Evolutionary conservation across 2,113 vertebrate species (phyloP), one percentile per base, ranked within the genome.

Genomic region (Carlito syrichta): DNA sequence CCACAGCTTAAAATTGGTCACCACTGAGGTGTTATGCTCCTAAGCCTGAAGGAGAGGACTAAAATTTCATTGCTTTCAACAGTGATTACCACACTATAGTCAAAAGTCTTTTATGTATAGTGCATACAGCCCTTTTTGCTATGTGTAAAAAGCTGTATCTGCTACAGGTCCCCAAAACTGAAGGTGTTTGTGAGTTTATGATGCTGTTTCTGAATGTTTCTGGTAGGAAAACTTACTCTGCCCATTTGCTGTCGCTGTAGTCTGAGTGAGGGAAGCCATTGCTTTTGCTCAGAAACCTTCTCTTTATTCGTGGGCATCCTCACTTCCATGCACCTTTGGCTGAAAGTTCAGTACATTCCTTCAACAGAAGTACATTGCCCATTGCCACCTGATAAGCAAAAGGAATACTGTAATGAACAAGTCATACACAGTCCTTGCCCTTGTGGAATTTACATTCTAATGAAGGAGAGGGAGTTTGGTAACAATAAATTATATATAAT

Each of bases 401-500:
- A 66, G 92, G 32, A 68, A 60, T 94, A 52, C 58, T 74, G 35
- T 68, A 54, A 58, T 45, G 63, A 86, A 50, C 68, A 89, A 58
- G 32, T 87, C 50, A 43, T 14, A 76, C 14, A 48, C 48, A 90
- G 54, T 38, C 48, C 68, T 94, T 95, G 69, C 76, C 32, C 50
- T 91, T 96, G 84, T 78, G n/a, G 76, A 96, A 77, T 76, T 93
- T 91, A 25, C 19, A 83, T 93, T 97, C 66, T 93, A 45, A 56
- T 13, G 30, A 58, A 48, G 45, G 1, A 66, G 45, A 14, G 40
- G 45, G 14, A 5, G 2, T 27, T n/a, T 22, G 50, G 27, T 27
- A 79, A 74, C 38, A 89, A 79, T 68, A 45, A 73, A n/a, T 85
- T 85, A 86, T 91, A 25, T 62, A 32, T 90, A 84, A 71, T 78